Conservation (phyloP, 1,140 invertebrate genomes). For the Charaxes varanes region DNA sequence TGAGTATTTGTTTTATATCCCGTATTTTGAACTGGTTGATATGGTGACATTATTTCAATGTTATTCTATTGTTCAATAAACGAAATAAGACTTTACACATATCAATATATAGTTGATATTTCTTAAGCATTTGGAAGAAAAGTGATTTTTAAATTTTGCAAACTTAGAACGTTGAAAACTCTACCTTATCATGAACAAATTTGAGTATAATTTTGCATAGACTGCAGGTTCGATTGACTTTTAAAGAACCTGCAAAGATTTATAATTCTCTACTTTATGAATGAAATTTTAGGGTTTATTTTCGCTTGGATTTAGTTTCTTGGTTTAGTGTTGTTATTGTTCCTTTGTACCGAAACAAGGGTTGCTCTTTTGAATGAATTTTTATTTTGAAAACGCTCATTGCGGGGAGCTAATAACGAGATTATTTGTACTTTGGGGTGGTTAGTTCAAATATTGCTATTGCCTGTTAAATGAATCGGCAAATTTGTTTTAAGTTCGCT, state of each 20-base stretch:
- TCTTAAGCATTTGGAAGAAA: no score
- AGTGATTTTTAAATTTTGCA: no score
- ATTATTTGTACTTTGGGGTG: constrained; percentile 49
- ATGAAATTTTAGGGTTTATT: not conserved
- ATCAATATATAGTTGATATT: no score
- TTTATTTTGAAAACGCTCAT: constrained; percentile 50
- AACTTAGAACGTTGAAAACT: no score
- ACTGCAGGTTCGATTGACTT: no score
- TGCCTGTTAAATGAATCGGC: constrained; percentile 48
- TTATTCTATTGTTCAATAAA: no score
- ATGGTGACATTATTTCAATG: no score
- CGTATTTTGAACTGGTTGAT: no score
- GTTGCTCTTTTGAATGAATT: constrained; percentile 49
- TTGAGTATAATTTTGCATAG: no score
- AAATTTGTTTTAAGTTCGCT: constrained; percentile 22
- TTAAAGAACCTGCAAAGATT: not conserved
- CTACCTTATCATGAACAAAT: no score
- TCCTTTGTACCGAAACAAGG: constrained; percentile 35
- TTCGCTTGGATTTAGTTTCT: constrained; percentile 1
- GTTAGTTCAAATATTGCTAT: constrained; percentile 58
- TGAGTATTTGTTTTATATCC: no score
- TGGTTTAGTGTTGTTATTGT: constrained; percentile 12
- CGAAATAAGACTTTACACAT: no score
- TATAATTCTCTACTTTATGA: not conserved
- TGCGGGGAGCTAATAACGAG: constrained; percentile 54